Percentiles rank a stretch among this genome's conserved stretches.
These are phyloP conservation scores for Chrysolina americana DNA, from an alignment of 2,888 invertebrate species.

Conservation along the genomic window DNA sequence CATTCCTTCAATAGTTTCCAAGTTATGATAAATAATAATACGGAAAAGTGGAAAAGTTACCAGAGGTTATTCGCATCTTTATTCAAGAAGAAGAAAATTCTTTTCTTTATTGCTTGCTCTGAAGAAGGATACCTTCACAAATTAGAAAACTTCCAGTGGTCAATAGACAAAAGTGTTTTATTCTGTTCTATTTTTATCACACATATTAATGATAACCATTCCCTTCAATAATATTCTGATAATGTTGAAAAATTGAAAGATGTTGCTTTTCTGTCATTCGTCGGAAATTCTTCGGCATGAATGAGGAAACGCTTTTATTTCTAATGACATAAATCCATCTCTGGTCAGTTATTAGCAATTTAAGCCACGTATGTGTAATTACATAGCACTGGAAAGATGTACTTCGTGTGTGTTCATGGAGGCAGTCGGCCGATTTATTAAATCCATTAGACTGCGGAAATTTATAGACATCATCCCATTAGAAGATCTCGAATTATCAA, in stretches of 20 bases:
- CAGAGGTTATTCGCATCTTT: too few species aligned
- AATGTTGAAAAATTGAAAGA: background rate
- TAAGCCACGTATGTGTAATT: slow-evolving; percentile 56
- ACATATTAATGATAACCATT: too few species aligned
- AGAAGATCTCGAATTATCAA: slow-evolving; percentile 50
- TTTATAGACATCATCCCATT: slow-evolving; percentile 43
- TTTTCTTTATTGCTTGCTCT: too few species aligned
- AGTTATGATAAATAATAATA: too few species aligned
- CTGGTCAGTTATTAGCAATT: slow-evolving; percentile 41
- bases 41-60: too few species aligned
- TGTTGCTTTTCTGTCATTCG: background rate
- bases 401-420: slow-evolving; percentile 58
- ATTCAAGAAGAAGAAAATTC: too few species aligned
- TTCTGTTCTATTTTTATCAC: too few species aligned
- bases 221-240: too few species aligned
- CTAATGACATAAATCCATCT: slow-evolving; percentile 21
- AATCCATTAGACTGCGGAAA: slow-evolving; percentile 55
- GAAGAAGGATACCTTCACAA: too few species aligned
- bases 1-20: too few species aligned
- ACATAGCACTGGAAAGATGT: slow-evolving; percentile 56
- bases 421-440: slow-evolving; percentile 59
- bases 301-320: background rate
- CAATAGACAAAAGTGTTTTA: too few species aligned
- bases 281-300: background rate
- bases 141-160: too few species aligned